Conservation (phyloP, 2,113 vertebrate genomes). For the Rissa tridactyla region DNA sequence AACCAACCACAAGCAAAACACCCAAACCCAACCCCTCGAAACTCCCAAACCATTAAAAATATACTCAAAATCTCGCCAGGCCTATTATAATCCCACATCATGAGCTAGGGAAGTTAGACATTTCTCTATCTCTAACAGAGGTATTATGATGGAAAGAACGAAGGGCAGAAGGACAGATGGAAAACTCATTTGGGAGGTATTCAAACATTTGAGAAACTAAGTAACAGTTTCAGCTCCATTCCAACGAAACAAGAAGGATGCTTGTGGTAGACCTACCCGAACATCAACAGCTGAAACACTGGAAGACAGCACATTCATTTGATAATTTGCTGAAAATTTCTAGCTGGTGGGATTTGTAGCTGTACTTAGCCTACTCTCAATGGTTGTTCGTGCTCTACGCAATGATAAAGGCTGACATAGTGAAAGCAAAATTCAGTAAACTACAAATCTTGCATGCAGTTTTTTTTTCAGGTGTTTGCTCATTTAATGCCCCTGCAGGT, state of each 20-base stretch:
- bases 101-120: not conserved
- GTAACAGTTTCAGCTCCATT: not conserved
- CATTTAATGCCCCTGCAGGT: not conserved
- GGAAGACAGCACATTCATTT: not conserved
- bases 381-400: not conserved
- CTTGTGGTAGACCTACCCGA: not conserved
- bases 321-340: not conserved
- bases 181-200: not conserved
- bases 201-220: not conserved
- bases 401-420: not conserved
- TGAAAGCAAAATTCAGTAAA: not conserved
- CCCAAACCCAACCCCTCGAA: not conserved
- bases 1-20: not conserved
- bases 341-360: not conserved
- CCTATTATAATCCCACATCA: not conserved
- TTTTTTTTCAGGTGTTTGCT: not conserved
- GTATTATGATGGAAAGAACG: not conserved
- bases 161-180: not conserved
- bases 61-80: not conserved
- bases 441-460: not conserved
- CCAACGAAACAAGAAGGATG: not conserved
- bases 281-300: not conserved
- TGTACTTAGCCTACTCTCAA: not conserved
- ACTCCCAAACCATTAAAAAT: not conserved
- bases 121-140: not conserved